Base-by-base conservation (phyloP, 2,113 vertebrate species). In the Motacilla alba region DNA sequence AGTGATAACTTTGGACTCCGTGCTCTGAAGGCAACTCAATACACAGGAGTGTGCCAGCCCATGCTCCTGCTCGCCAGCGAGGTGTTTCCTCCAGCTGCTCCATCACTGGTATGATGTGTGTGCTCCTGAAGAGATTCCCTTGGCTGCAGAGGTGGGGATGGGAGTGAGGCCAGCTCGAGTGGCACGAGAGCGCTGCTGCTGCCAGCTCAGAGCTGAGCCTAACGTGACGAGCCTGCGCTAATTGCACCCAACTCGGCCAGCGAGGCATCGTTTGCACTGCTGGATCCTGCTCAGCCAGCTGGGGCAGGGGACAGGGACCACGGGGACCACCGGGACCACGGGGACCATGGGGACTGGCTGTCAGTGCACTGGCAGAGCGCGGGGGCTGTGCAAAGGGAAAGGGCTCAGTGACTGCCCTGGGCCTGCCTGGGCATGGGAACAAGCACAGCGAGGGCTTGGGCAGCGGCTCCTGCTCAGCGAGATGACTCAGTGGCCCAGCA, bases 201-300 rank as follows among this genome's bases (percentile, higher is more conserved):
- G 97, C 95, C 96, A 95, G 97, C 69, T 46, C 83, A 17, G 76
- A 93, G 95, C 92, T 59, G 88, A 47, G 96, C 95, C 85, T 84
- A 81, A 94, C 56, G 95, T 96, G 97, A 97, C 0, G 52, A 93
- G 96, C 94, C 95, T 78, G 39, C 12, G 67, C 95, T 98, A 97
- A 98, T 96, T 87, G 76, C 62, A 88, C 56, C 95, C 91, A 97
- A 98, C 97, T 94, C 10, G 13, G 92, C 7, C 97, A 96, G 91
- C 81, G 98, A 97, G 92, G 95, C 91, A 50, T 77, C 62, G 15
- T 63, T 89, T 94, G 94, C 39, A 27, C 79, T 47, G 83, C 69
- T 46, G 66, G 87, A 75, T 91, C 78, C 62, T 24, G 24, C 47
- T 24, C 63, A 83, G 95, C 82, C 90, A 46, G 76, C 76, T 13